Evolutionary conservation across 2,888 invertebrate species (phyloP).

Genomic region (Archips crataeganus): DNA sequence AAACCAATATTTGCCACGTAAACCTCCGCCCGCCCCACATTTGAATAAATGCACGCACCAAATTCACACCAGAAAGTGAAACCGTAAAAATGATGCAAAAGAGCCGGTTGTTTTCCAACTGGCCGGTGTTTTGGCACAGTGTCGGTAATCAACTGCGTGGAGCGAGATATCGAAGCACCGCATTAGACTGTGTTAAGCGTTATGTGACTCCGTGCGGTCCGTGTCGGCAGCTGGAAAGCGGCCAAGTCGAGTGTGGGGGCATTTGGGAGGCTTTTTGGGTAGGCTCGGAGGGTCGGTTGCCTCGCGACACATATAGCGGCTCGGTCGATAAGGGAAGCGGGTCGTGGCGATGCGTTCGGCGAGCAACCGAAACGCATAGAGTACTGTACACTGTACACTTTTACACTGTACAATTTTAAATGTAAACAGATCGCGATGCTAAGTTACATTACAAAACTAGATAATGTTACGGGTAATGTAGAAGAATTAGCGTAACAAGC

Average conservation of each 20-base stretch:
- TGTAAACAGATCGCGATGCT: no score
- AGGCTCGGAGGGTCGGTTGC: slow-evolving; percentile 60
- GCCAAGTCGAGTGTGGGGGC: slow-evolving; percentile 52
- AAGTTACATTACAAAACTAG: neutral
- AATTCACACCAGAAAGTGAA: slow-evolving; percentile 60
- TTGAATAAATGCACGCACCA: slow-evolving; percentile 60
- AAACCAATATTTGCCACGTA: slow-evolving; percentile 46
- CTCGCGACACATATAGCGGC: slow-evolving; percentile 77
- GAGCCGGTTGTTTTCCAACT: slow-evolving; percentile 46
- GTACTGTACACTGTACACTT: slow-evolving; percentile 51
- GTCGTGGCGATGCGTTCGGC: slow-evolving; percentile 73
- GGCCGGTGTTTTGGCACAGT: slow-evolving; percentile 41
- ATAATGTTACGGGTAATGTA: neutral
- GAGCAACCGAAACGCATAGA: slow-evolving; percentile 59
- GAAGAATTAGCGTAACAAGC: slow-evolving; percentile 9
- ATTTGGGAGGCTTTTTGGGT: slow-evolving; percentile 46
- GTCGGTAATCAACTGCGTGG: slow-evolving; percentile 48
- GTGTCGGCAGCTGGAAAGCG: slow-evolving; percentile 61
- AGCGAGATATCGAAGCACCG: slow-evolving; percentile 37
- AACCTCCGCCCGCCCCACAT: slow-evolving; percentile 47
- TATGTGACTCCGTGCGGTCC: slow-evolving; percentile 46
- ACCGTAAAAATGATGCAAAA: slow-evolving; percentile 68
- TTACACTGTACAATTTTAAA: slow-evolving; percentile 12
- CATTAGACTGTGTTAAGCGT: slow-evolving; percentile 42
- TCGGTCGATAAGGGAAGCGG: slow-evolving; percentile 79